phyloP scores from a whole-genome alignment of 2,888 invertebrate species.

The Mystacides longicornis region DNA sequence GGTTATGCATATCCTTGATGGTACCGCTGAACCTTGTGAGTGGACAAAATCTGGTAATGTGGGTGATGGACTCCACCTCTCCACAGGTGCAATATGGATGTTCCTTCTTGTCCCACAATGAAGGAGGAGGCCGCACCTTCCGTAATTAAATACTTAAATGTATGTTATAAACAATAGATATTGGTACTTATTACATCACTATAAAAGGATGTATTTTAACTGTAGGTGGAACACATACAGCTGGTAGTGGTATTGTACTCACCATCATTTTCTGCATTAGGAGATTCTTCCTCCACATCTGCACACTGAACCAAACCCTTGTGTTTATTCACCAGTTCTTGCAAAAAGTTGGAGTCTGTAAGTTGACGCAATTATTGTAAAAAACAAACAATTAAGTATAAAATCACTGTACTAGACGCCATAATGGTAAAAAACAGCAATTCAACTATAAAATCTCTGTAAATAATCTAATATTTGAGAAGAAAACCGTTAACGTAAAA shows the following conservation, averaged over 20 bases:
- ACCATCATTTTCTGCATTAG: neutral
- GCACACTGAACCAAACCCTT: neutral
- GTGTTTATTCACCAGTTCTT: neutral
- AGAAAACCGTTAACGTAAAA: neutral
- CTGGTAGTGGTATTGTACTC: neutral
- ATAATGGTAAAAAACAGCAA: neutral
- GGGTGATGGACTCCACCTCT: too few relatives aligned
- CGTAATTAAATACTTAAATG: too few relatives aligned
- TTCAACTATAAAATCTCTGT: neutral
- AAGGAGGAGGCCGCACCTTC: too few relatives aligned
- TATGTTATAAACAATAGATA: too few relatives aligned
- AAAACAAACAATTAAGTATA: neutral
- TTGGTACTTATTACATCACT: too few relatives aligned
- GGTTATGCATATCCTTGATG: too few relatives aligned
- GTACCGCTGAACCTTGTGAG: too few relatives aligned
- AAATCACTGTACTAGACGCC: neutral
- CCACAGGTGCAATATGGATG: too few relatives aligned
- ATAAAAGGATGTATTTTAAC: neutral
- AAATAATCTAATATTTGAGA: neutral
- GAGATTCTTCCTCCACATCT: neutral
- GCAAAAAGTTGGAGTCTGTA: neutral
- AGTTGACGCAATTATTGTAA: neutral
- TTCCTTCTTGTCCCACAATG: too few relatives aligned
- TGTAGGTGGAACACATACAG: neutral
- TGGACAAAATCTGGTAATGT: too few relatives aligned